Base-by-base conservation (phyloP, 1,140 invertebrate genomes). In the Vollenhovia emeryi region DNA sequence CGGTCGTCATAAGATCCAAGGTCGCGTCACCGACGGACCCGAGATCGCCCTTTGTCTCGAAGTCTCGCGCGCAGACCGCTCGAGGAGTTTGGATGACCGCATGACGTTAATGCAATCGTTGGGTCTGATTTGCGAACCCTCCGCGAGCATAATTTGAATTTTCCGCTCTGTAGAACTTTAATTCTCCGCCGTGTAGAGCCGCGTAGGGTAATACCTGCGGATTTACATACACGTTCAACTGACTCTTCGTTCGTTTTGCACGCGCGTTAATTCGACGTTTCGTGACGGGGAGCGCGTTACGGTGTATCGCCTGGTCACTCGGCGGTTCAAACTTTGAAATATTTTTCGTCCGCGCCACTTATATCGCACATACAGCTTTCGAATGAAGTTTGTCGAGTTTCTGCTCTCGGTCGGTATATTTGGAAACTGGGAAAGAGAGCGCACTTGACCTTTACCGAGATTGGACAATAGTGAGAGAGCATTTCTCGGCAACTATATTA, bases 1-100 rank as follows among this genome's bases (percentile, higher is more conserved):
- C 84, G 88, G 85, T 75, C 89, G 86, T 92, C 91, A 92, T 91
- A 87, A 68, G 80, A 85, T 80, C 89, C 93, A 93, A 93, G 93
- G 93, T 93, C 92, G 82, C 88, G 74, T 84, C 87, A 89, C 84
- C 48, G 74, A 87, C 52, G 60, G 69, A 60, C 75, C 71, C 86
- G 74, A 89, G 76, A 85, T 86, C 64, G 55, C 75, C 80, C 87
- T 89, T 89, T 87, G 88, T 89, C 80, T 60, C 60, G 43, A 33
- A 27, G n/a, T n/a, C n/a, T 68, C 71, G 24, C 24, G 43, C 60
- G 33, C 48, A 24, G 69, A 50, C 82, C 73, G 68, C 43, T 48
- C 79, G 73, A 64, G 30, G 50, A 68, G 40, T 62, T 40, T 33
- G 68, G 40, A 84, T 21, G 36, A 57, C 55, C 30, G 48, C 69